phyloP scores from a whole-genome alignment of 2,888 invertebrate genomes.

The Archips xylosteana region DNA sequence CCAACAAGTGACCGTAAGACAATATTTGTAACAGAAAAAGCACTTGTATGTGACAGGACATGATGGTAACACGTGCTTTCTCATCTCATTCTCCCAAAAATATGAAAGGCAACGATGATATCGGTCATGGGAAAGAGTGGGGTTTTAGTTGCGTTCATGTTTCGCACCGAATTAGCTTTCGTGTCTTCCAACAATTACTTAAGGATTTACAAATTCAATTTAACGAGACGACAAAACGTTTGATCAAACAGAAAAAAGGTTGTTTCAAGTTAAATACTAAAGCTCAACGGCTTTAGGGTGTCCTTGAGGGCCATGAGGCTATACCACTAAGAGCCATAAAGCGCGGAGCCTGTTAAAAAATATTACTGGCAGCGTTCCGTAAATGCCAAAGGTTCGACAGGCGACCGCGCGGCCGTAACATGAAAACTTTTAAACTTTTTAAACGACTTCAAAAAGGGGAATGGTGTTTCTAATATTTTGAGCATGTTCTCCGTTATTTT shows the following conservation, averaged over 20 bases:
- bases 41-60: no score
- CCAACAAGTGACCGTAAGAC: no score
- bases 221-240: constrained; percentile 6
- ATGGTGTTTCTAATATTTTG: not conserved
- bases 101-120: no score
- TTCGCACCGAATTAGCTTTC: no score
- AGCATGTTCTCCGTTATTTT: no score
- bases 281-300: constrained; percentile 25
- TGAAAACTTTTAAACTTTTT: not conserved
- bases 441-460: not conserved
- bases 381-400: not conserved
- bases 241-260: constrained; percentile 15
- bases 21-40: no score
- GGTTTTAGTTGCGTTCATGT: no score
- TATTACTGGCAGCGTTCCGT: constrained; percentile 19
- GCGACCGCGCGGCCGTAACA: not conserved
- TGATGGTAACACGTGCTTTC: no score
- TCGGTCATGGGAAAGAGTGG: no score
- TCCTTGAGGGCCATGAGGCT: constrained; percentile 29
- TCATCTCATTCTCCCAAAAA: no score
- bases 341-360: constrained; percentile 19
- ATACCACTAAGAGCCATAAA: constrained; percentile 32
- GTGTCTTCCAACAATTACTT: not conserved
- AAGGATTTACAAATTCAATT: not conserved
- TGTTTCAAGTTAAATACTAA: constrained; percentile 16